phyloP scores from a whole-genome alignment of 2,797 vertebrate genomes.

The Paratrypauchen microcephalus region DNA sequence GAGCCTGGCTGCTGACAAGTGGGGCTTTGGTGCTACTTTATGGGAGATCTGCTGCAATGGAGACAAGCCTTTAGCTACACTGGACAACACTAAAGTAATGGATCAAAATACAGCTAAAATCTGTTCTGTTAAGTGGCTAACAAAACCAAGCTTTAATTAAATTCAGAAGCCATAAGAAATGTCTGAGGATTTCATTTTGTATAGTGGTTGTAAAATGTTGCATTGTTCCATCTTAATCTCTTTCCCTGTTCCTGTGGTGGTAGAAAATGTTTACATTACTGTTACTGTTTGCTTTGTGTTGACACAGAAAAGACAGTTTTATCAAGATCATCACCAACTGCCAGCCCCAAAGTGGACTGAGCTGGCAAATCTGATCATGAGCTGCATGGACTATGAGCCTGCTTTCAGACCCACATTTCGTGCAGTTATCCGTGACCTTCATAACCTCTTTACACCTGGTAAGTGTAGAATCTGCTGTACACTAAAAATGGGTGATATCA shows the following conservation, averaged over 20 bases:
- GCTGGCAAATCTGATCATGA: constrained; percentile 93
- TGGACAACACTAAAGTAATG: constrained; percentile 86
- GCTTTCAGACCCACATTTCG: constrained; percentile 91
- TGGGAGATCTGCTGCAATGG: constrained; percentile 98
- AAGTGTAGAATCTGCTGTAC: neutral
- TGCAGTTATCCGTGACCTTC: constrained; percentile 93
- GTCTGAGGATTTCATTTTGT: neutral
- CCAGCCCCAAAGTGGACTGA: constrained; percentile 97
- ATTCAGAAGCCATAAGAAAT: neutral
- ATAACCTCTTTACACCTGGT: constrained; percentile 94
- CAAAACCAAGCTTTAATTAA: neutral
- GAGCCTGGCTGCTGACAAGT: constrained; percentile 89
- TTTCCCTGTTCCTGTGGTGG: neutral
- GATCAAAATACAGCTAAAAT: neutral
- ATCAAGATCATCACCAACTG: constrained; percentile 94
- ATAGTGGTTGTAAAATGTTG: neutral
- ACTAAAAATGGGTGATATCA: neutral
- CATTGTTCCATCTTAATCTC: neutral
- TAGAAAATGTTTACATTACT: neutral
- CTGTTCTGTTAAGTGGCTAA: neutral
- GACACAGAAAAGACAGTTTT: constrained; percentile 90
- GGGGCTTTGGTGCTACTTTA: constrained; percentile 94
- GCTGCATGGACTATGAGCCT: constrained; percentile 97
- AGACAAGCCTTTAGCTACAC: constrained; percentile 86
- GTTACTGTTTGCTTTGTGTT: constrained; percentile 19